Evolutionary conservation across 2,888 invertebrate genomes (phyloP), one percentile per base, ranked within the genome.

Genomic region (Pocota personata): DNA sequence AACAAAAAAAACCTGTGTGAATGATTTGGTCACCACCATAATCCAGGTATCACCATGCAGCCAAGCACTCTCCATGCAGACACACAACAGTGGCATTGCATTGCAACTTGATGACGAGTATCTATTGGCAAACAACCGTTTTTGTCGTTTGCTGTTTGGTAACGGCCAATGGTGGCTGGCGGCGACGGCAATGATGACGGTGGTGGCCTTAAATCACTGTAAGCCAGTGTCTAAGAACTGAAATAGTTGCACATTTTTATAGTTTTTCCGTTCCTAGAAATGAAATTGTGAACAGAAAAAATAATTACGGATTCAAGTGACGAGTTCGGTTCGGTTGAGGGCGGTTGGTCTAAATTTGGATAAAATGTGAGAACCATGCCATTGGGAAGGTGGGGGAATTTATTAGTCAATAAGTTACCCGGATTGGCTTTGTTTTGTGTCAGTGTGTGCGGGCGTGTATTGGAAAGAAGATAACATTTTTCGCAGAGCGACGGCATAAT

Each of bases 41-140:
- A n/a, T n/a, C 67, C 37, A 4, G 60, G 50, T 66, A 58, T 48
- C n/a, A 14, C 27, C 40, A 19, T 52, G 62, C 64, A 46, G 6
- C 14, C 24, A 67, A 12, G 1, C 27, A 78, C 62, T 64, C 27
- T n/a, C n/a, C n/a, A n/a, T n/a, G n/a, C n/a, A n/a, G n/a, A n/a
- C n/a, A n/a, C n/a, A 71, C 40, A 80, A 71, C 57, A 72, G 75
- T 84, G 55, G 67, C 69, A 79, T 50, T 83, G 67, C 78, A 83
- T 78, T 80, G 76, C 82, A 82, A 77, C 71, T 60, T 72, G 86
- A 82, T 82, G 86, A 86, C 86, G 86, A 80, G 64, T 84, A 76
- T 58, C 73, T 66, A 67, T 58, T 77, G 69, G 60, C 69, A 69
- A 69, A 50, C 16, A 75, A 75, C 75, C n/a, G 75, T 75, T 55